phyloP scores from a whole-genome alignment of 2,113 vertebrate species.

The Albula glossodonta region DNA sequence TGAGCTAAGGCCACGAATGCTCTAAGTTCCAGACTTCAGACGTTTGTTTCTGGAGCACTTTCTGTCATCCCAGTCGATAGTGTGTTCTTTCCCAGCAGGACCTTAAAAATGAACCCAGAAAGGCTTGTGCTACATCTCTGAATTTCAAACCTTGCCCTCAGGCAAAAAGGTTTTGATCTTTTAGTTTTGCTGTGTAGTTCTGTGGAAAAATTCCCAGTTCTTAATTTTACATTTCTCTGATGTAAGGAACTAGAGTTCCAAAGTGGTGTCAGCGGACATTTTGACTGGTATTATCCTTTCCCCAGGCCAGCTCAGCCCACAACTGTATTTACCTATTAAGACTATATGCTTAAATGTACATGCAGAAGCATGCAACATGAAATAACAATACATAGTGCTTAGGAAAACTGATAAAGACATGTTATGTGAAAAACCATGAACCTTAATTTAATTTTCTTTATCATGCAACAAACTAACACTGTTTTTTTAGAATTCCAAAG shows the following conservation, averaged over 20 bases:
- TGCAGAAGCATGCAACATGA: no score
- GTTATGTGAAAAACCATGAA: no score
- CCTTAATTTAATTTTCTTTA: no score
- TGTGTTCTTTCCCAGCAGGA: background rate
- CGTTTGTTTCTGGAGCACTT: background rate
- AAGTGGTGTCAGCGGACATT: background rate
- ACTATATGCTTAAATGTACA: no score
- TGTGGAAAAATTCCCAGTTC: background rate
- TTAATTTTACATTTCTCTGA: background rate
- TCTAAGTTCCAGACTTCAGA: background rate
- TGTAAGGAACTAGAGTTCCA: background rate
- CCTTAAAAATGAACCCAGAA: background rate
- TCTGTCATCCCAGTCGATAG: background rate
- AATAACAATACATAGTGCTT: no score
- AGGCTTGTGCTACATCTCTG: background rate
- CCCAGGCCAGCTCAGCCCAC: no score
- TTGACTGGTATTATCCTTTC: background rate
- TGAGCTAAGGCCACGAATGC: background rate
- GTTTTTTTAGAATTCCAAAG: no score
- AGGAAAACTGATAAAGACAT: no score
- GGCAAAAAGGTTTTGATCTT: background rate
- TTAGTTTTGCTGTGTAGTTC: background rate
- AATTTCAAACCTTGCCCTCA: background rate
- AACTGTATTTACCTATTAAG: no score
- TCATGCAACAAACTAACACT: no score